Conservation (phyloP, 2,797 vertebrate genomes). For the Neosilurus mollespiculum region DNA sequence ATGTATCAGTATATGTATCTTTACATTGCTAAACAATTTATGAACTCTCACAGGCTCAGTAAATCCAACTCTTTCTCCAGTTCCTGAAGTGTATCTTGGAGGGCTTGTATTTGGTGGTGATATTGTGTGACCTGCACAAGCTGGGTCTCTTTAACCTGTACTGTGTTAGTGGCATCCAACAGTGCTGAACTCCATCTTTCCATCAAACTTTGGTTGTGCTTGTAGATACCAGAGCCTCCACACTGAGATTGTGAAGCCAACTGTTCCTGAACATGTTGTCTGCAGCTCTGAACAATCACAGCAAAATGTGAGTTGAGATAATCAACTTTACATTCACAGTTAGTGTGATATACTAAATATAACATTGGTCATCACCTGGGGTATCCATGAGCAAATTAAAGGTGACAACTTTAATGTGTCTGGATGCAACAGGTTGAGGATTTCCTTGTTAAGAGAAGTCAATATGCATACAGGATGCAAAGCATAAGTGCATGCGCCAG, state of each 20-base stretch:
- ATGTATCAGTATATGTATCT: neutral
- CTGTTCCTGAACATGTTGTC: constrained; percentile 71
- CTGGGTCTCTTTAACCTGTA: constrained; percentile 80
- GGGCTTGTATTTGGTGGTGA: constrained; percentile 69
- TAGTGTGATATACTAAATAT: neutral
- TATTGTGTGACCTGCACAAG: constrained; percentile 76
- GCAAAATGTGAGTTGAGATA: neutral
- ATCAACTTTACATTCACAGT: neutral
- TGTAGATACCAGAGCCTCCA: constrained; percentile 35
- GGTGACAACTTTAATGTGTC: neutral
- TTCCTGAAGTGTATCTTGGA: constrained; percentile 70
- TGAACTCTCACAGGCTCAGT: constrained; percentile 75
- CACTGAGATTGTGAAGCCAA: constrained; percentile 59
- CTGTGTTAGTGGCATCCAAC: constrained; percentile 74
- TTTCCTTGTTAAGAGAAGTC: neutral
- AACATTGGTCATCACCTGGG: neutral
- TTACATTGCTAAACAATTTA: neutral
- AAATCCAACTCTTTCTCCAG: constrained; percentile 76
- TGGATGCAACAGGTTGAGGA: neutral
- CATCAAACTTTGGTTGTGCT: constrained; percentile 23
- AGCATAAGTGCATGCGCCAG: neutral
- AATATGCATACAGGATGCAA: neutral
- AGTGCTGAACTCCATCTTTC: constrained; percentile 70
- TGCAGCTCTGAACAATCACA: constrained; percentile 67
- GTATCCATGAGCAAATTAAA: neutral